These are phyloP conservation scores for Caenorhabditis brenneri DNA, from an alignment of 1,140 invertebrate genomes.

Conservation along the genomic window DNA sequence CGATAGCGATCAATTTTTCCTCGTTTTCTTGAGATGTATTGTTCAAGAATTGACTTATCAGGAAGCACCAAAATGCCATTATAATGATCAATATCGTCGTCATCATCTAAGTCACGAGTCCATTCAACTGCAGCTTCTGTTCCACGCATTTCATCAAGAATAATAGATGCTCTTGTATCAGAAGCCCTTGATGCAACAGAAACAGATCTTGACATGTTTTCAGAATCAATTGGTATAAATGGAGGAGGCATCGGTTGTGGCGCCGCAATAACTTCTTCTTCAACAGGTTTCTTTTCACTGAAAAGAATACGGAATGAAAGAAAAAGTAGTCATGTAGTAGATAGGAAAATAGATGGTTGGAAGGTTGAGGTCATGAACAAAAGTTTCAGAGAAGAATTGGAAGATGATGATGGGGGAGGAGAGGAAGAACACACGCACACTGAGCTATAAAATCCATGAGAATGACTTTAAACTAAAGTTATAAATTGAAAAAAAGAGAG, in stretches of 20 bases:
- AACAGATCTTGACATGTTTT: slow-evolving; percentile 22
- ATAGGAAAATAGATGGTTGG: background rate
- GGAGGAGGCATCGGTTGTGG: too few species aligned
- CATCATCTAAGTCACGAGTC: slow-evolving; percentile 29
- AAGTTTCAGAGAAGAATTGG: slow-evolving; percentile 26
- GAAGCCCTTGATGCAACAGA: slow-evolving; percentile 35
- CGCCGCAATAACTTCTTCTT: background rate
- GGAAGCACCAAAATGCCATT: slow-evolving; percentile 51
- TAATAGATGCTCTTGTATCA: slow-evolving; percentile 28
- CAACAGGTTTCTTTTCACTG: slow-evolving; percentile 36
- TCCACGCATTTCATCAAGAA: slow-evolving; percentile 49
- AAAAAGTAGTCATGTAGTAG: background rate
- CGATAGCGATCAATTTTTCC: slow-evolving; percentile 39
- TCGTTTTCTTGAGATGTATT: slow-evolving; percentile 52
- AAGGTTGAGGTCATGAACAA: background rate
- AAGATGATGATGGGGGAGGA: background rate
- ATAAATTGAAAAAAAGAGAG: background rate
- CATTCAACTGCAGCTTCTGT: slow-evolving; percentile 50
- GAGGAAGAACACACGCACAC: background rate
- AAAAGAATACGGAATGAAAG: background rate
- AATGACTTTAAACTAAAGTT: slow-evolving; percentile 15
- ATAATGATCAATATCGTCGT: slow-evolving; percentile 8
- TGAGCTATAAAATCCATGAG: slow-evolving; percentile 2
- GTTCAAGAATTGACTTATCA: slow-evolving; percentile 56
- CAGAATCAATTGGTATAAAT: slow-evolving; percentile 16